Conservation (phyloP, 2,888 invertebrate genomes). For the Orgyia antiqua region DNA sequence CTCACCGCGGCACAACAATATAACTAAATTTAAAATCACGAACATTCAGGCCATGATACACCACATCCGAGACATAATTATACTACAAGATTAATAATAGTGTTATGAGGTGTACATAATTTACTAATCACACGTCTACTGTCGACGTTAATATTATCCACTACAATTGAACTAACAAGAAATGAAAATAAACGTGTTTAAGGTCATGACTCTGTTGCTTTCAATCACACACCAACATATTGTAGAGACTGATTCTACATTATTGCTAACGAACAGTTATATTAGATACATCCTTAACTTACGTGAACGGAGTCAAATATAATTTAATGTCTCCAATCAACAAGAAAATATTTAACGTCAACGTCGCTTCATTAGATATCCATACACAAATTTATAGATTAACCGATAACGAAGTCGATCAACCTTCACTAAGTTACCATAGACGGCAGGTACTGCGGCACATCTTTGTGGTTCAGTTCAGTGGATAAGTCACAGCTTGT, state of each 20-base stretch:
- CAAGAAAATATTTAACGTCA: conserved; percentile 24
- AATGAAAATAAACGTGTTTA: conserved; percentile 37
- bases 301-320: conserved; percentile 20
- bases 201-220: conserved; percentile 44
- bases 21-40: too few relatives aligned
- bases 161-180: conserved; percentile 56
- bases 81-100: not conserved
- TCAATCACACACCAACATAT: conserved; percentile 33
- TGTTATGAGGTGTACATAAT: too few relatives aligned
- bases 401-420: conserved; percentile 57
- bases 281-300: conserved; percentile 16
- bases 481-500: conserved; percentile 61
- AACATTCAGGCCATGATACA: not conserved
- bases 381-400: conserved; percentile 44
- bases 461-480: conserved; percentile 52
- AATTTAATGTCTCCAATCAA: conserved; percentile 16
- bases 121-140: conserved; percentile 4
- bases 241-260: conserved; percentile 33
- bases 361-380: conserved; percentile 34
- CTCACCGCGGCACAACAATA: not conserved
- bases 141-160: conserved; percentile 28
- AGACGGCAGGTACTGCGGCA: conserved; percentile 42
- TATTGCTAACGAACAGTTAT: conserved; percentile 33
- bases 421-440: conserved; percentile 50
- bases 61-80: not conserved